Percentiles rank a stretch among this genome's conserved stretches.
These are phyloP conservation scores for Morone chrysops DNA, from an alignment of 2,113 vertebrate species.

Conservation along the genomic window DNA sequence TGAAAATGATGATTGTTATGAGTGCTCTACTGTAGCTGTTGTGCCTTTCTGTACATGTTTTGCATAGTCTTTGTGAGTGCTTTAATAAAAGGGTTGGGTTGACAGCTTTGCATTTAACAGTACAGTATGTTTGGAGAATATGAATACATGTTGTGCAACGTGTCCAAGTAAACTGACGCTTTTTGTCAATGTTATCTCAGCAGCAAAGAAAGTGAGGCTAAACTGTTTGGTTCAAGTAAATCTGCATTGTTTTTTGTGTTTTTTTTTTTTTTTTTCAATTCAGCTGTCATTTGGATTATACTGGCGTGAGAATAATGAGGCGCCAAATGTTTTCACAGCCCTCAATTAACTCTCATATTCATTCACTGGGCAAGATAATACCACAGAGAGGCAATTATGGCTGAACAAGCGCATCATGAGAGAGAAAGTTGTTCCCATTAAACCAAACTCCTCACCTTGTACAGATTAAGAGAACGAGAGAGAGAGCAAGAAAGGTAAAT, in stretches of 20 bases:
- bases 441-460: constrained; percentile 47
- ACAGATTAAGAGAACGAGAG: constrained; percentile 24
- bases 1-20: constrained; percentile 44
- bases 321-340: constrained; percentile 54
- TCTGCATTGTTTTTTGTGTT: neutral
- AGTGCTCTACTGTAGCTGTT: constrained; percentile 46
- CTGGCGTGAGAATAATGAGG: constrained; percentile 49
- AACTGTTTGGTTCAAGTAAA: constrained; percentile 34
- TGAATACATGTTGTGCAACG: constrained; percentile 45
- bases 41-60: constrained; percentile 64
- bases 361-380: constrained; percentile 44
- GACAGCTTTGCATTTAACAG: constrained; percentile 47
- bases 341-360: constrained; percentile 63
- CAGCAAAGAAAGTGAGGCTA: constrained; percentile 22
- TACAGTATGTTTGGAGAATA: constrained; percentile 42
- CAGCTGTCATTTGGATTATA: constrained; percentile 48
- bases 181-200: constrained; percentile 50
- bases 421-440: constrained; percentile 69
- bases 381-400: constrained; percentile 61
- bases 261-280: constrained; percentile 16
- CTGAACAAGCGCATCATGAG: constrained; percentile 53
- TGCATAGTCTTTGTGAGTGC: constrained; percentile 45
- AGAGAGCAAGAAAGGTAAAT: constrained; percentile 15
- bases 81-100: constrained; percentile 21
- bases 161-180: constrained; percentile 38